phyloP scores from a whole-genome alignment of 2,113 vertebrate genomes.

The Scatophagus argus region DNA sequence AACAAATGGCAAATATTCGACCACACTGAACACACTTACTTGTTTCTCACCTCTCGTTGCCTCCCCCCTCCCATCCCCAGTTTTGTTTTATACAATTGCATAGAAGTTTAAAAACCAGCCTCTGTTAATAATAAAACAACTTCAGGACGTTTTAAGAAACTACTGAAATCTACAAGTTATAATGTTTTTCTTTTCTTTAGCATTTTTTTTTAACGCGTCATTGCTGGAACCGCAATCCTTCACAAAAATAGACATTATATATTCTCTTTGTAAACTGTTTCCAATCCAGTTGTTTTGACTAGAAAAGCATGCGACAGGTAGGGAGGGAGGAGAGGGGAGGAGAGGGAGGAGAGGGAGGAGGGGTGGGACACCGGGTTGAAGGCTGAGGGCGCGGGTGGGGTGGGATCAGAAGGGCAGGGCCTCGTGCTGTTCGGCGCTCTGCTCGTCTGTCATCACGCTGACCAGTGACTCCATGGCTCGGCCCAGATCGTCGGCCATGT shows the following conservation, averaged over 20 bases:
- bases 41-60: constrained; percentile 63
- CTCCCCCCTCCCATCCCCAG: constrained; percentile 66
- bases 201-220: constrained; percentile 35
- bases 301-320: constrained; percentile 90
- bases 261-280: constrained; percentile 98
- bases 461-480: constrained; percentile 97
- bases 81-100: constrained; percentile 98
- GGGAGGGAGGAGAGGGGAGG: constrained; percentile 1
- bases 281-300: constrained; percentile 96
- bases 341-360: constrained; percentile 32
- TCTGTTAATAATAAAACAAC: constrained; percentile 98
- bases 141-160: constrained; percentile 96
- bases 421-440: constrained; percentile 89
- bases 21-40: constrained; percentile 88
- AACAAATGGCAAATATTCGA: constrained; percentile 94
- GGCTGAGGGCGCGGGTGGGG: constrained; percentile 50
- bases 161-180: constrained; percentile 97
- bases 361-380: constrained; percentile 16
- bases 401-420: constrained; percentile 83
- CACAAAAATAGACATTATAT: constrained; percentile 99
- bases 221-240: constrained; percentile 94
- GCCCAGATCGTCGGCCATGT: constrained; percentile 95
- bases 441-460: constrained; percentile 94
- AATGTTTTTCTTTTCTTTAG: constrained; percentile 50
- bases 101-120: constrained; percentile 99